Base-by-base conservation (phyloP, 2,888 invertebrate genomes). In the Toxonevra muliebris region DNA sequence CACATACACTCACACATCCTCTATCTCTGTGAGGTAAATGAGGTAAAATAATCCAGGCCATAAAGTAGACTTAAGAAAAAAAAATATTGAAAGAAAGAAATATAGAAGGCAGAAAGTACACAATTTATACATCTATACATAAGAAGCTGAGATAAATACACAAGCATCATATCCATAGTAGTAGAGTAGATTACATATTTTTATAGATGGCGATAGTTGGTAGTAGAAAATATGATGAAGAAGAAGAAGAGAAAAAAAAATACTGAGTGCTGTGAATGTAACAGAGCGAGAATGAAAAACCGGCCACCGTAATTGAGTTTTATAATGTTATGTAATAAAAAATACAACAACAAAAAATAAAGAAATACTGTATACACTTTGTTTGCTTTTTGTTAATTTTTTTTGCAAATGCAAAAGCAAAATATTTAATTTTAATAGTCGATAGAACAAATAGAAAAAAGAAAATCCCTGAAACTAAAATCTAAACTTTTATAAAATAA, bases 1-100 rank as follows among this genome's bases (percentile, higher is more conserved):
- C 68, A 76, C 68, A 73, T 69, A 66, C 68, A 68, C 68, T 68
- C 62, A 68, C 53, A 57, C 58, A 73, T 55, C 65, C 40, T 71
- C 50, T n/a, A n/a, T n/a, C n/a, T n/a, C n/a, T n/a, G n/a, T n/a
- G n/a, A n/a, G n/a, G n/a, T n/a, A n/a, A 59, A 30, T 15, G 53
- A 58, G 48, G 58, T 50, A 58, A 57, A 45, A 45, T 64, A 64
- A 65, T 52, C 59, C 59, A 42, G 17, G 59, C 53, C 59, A 65
- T 65, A 53, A 65, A 65, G 15, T 55, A 55, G 45, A 55, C 63
- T 63, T 63, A 42, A 54, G 15, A 5, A 43, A n/a, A 43, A 41
- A 53, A 59, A 42, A 41, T n/a, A 52, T 19, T 12, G 54, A 54
- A 52, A 20, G 7, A 48, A 7, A 52, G 12, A 12, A 17, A 19